Percentiles rank a stretch among this genome's conserved stretches.
phyloP scores from a whole-genome alignment of 2,797 vertebrate species.

The Aeoliscus strigatus region DNA sequence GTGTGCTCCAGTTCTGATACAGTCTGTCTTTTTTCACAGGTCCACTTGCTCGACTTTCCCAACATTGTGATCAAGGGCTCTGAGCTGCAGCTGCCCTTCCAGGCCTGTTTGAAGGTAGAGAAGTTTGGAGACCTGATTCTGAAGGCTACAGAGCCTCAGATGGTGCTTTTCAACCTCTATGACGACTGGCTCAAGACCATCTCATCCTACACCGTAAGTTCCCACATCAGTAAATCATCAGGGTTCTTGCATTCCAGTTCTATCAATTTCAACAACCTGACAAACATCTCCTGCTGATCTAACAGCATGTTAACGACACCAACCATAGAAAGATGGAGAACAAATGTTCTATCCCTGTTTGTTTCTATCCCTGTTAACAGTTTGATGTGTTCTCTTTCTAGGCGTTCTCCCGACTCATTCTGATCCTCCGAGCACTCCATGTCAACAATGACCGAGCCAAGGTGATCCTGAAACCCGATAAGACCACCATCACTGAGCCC shows the following conservation, averaged over 20 bases:
- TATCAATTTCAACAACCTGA: too few species aligned
- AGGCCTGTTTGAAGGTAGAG: conserved; percentile 98
- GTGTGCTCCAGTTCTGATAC: background rate
- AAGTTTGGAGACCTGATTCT: conserved; percentile 99
- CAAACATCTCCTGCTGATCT: too few species aligned
- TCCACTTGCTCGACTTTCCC: conserved; percentile 98
- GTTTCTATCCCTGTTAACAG: too few species aligned
- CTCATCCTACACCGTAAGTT: conserved; percentile 96
- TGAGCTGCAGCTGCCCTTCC: conserved; percentile 97
- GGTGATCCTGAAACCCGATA: conserved; percentile 97
- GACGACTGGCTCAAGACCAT: conserved; percentile 99
- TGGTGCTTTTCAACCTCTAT: conserved; percentile 99
- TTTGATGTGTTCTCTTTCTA: conserved; percentile 49
- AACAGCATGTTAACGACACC: too few species aligned
- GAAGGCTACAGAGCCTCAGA: conserved; percentile 98
- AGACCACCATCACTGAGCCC: conserved; percentile 96
- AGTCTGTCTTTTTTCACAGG: conserved; percentile 65
- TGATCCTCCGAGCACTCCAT: conserved; percentile 93
- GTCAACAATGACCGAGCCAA: conserved; percentile 98
- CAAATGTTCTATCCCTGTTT: background rate
- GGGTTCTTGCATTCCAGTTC: too few species aligned
- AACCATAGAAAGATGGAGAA: too few species aligned
- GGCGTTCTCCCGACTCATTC: conserved; percentile 98
- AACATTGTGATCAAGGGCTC: conserved; percentile 99
- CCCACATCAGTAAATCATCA: background rate